Evolutionary conservation across 2,113 vertebrate species (phyloP).

Genomic region (Condylura cristata): DNA sequence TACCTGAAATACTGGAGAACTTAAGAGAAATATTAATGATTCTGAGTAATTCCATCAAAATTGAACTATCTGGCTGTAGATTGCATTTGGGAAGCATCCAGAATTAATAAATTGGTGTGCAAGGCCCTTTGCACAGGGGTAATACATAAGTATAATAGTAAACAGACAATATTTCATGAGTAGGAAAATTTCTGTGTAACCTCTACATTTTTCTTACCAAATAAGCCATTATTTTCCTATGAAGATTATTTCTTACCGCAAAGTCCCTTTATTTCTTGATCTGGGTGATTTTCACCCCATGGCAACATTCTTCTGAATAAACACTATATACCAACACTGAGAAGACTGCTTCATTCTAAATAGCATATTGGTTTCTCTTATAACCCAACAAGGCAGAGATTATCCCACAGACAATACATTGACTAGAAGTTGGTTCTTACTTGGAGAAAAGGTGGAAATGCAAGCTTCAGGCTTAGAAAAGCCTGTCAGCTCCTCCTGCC

Average conservation of each 20-base stretch:
- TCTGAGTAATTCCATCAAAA: conserved; percentile 47
- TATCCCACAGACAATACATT: background rate
- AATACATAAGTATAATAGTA: conserved; percentile 7
- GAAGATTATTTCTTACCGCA: background rate
- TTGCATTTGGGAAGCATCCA: conserved; percentile 23
- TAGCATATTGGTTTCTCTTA: background rate
- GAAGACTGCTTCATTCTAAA: background rate
- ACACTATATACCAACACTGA: background rate
- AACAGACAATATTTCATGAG: conserved; percentile 19
- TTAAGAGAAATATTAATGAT: conserved; percentile 27
- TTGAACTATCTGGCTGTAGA: background rate
- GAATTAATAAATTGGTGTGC: conserved; percentile 17
- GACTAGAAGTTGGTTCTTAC: background rate
- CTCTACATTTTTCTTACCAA: conserved; percentile 43
- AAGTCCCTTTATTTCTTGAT: background rate
- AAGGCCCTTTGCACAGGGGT: background rate
- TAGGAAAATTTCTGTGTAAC: conserved; percentile 20
- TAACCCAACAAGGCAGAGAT: background rate
- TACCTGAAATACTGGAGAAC: conserved; percentile 60
- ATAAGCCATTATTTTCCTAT: background rate
- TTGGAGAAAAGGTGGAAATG: background rate
- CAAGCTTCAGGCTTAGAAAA: background rate
- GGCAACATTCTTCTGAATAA: conserved; percentile 22
- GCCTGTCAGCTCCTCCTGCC: background rate
- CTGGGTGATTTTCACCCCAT: background rate